Conservation (phyloP, 2,797 vertebrate genomes). For the Onychomys arenicola region DNA sequence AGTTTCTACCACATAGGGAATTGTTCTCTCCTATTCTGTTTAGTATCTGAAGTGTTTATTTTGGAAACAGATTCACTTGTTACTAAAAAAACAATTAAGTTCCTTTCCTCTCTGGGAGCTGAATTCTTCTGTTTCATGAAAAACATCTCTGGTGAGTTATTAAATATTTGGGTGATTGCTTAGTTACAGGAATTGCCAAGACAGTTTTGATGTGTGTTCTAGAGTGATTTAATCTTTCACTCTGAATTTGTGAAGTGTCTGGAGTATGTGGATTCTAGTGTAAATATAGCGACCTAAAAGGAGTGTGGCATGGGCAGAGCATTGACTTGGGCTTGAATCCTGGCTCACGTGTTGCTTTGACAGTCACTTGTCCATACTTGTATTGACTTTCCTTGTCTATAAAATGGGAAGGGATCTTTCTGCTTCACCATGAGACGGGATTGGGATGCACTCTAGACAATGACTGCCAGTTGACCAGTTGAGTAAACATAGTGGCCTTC, state of each 20-base stretch:
- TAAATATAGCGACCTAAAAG: not conserved
- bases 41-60: slow-evolving; percentile 71
- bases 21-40: slow-evolving; percentile 60
- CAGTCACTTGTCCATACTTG: not conserved
- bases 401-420: not conserved
- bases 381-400: not conserved
- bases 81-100: slow-evolving; percentile 65
- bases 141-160: slow-evolving; percentile 66
- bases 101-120: slow-evolving; percentile 74
- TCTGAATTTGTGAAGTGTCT: slow-evolving; percentile 21
- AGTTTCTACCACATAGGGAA: slow-evolving; percentile 14
- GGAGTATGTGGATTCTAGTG: not conserved
- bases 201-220: slow-evolving; percentile 66
- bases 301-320: not conserved
- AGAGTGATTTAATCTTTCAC: slow-evolving; percentile 37
- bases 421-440: not conserved
- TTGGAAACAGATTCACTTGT: slow-evolving; percentile 76
- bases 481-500: not conserved
- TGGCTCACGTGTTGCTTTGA: not conserved
- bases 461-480: not conserved
- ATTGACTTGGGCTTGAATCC: not conserved
- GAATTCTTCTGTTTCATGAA: slow-evolving; percentile 62
- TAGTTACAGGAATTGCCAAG: slow-evolving; percentile 71
- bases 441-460: not conserved
- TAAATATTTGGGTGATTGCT: slow-evolving; percentile 79